These are phyloP conservation scores for Neoscelio sp. DNA, from an alignment of 2,888 invertebrate genomes.

Conservation along the genomic window DNA sequence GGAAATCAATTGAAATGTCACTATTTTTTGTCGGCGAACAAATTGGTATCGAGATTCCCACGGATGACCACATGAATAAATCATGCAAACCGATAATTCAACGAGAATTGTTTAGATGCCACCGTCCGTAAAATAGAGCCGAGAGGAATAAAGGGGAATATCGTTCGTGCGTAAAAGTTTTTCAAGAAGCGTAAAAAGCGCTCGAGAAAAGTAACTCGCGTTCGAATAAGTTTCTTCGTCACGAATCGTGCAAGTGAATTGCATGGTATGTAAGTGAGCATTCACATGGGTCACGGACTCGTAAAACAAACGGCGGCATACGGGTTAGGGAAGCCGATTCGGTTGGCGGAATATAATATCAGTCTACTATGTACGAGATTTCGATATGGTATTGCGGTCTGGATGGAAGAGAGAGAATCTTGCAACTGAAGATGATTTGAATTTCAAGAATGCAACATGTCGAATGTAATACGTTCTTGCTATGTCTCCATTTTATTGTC, in stretches of 20 bases:
- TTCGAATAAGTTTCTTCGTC: conserved; percentile 2
- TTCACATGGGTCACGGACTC: conserved; percentile 38
- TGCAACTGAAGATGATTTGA: conserved; percentile 55
- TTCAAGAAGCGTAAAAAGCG: too few relatives aligned
- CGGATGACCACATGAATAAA: too few relatives aligned
- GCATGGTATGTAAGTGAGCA: background rate
- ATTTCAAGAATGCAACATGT: conserved; percentile 56
- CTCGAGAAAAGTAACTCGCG: background rate
- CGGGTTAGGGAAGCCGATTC: conserved; percentile 43
- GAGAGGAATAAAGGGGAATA: background rate
- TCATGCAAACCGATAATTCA: background rate
- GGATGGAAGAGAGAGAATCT: conserved; percentile 33
- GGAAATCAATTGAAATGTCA: conserved; percentile 38
- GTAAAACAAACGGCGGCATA: conserved; percentile 42
- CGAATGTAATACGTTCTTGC: conserved; percentile 47
- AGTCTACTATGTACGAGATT: conserved; percentile 37
- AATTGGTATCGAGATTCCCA: background rate
- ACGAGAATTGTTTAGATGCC: background rate
- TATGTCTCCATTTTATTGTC: conserved; percentile 54
- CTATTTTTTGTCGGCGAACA: conserved; percentile 8
- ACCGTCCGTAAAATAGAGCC: background rate
- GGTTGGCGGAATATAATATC: conserved; percentile 43
- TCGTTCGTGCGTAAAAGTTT: background rate
- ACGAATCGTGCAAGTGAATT: conserved; percentile 1
- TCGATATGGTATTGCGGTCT: conserved; percentile 41